Base-by-base conservation (phyloP, 2,888 invertebrate genomes). In the Xestia rhomboidea region DNA sequence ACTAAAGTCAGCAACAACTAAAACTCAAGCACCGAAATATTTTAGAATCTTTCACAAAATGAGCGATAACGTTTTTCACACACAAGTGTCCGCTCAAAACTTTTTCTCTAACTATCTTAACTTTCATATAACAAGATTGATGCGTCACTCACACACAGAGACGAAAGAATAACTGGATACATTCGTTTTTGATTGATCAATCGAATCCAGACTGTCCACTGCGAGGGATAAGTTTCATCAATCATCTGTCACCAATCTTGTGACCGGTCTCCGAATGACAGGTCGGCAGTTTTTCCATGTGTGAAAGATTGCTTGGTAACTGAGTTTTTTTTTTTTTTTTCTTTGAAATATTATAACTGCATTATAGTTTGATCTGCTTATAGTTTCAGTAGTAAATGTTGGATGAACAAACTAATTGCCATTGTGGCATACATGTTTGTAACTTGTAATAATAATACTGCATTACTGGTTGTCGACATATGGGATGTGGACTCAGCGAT, bases 181-280 rank as follows among this genome's bases (percentile, higher is more conserved):
- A 72, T 88, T 76, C 76, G 82, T 85, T 89, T 54, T 91, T 93
- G 94, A 94, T 94, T 92, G 93, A 94, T 94, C 93, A 88, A 91
- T 91, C 89, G 88, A 85, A 87, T 82, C 81, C 71, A 76, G 71
- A 74, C 74, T 81, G 85, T 83, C 85, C 87, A 77, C 76, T 76
- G 86, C 84, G 77, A 79, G 87, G 90, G 90, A 90, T 87, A 85
- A 84, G 84, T 87, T 87, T 83, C 92, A 94, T 94, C 94, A 92
- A 94, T 94, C 94, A 93, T 88, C 27, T 81, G 88, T 86, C 88
- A 79, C 78, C 87, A 82, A 88, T 90, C 89, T 83, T 81, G 84
- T 82, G 87, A 84, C 87, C 88, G 86, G 89, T 90, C 90, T 90
- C 86, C 85, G 79, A 83, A 87, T 90, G 92, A 91, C 93, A 90